Conservation (phyloP, 2,888 invertebrate species). For the Trissolcus brochymenae region DNA sequence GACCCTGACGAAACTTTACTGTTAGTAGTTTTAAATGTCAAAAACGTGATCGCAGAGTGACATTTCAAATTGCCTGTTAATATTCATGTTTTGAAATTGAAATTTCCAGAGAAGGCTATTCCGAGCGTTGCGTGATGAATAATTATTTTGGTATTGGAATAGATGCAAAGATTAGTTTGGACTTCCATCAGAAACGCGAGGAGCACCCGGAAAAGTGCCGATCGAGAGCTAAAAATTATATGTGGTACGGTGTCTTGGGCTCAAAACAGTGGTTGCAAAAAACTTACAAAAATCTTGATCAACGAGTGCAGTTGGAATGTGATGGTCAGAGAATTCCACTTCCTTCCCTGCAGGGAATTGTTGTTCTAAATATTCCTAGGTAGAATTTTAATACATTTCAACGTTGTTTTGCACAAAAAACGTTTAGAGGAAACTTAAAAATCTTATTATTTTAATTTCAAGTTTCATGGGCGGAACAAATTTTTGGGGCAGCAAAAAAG, state of each 20-base stretch:
- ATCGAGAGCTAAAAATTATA: slow-evolving; percentile 94
- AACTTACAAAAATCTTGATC: slow-evolving; percentile 96
- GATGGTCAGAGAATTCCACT: slow-evolving; percentile 97
- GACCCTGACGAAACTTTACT: slow-evolving; percentile 92
- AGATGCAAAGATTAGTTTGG: slow-evolving; percentile 97
- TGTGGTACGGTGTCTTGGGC: slow-evolving; percentile 93
- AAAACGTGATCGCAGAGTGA: not conserved
- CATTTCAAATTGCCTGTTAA: not conserved
- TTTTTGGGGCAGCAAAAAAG: slow-evolving; percentile 97
- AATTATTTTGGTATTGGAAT: slow-evolving; percentile 99
- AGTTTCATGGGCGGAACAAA: slow-evolving; percentile 99
- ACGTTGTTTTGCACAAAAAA: not conserved
- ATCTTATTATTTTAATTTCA: slow-evolving; percentile 1
- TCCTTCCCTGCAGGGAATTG: slow-evolving; percentile 97
- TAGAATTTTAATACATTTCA: slow-evolving; percentile 69
- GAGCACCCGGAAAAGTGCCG: slow-evolving; percentile 98
- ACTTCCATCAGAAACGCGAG: slow-evolving; percentile 97
- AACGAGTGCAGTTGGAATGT: slow-evolving; percentile 95
- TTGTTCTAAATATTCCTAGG: slow-evolving; percentile 96
- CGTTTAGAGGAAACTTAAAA: not conserved
- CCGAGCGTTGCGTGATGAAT: slow-evolving; percentile 98
- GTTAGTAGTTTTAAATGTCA: slow-evolving; percentile 66
- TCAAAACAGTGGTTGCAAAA: slow-evolving; percentile 90
- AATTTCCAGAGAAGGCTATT: slow-evolving; percentile 85
- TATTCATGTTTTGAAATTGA: not conserved